Evolutionary conservation across 2,113 vertebrate species (phyloP).

Genomic region (Alouatta palliata): DNA sequence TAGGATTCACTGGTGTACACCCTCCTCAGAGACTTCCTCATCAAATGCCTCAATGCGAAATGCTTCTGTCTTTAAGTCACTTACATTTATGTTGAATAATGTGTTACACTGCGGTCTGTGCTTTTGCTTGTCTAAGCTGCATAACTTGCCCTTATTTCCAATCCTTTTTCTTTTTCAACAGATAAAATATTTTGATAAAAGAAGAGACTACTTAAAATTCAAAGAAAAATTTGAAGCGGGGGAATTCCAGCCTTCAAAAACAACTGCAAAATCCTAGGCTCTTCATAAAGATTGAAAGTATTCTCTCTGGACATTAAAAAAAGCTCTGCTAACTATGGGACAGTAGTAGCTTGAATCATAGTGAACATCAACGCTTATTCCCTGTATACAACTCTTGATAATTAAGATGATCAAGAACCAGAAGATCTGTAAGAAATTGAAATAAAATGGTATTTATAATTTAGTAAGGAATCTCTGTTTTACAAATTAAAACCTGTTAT

Average conservation of each 20-base stretch:
- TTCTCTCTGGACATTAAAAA: not conserved
- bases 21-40: not conserved
- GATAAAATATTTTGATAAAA: conserved; percentile 95
- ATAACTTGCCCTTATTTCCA: not conserved
- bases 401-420: not conserved
- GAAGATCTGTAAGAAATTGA: not conserved
- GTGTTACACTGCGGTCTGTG: not conserved
- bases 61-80: not conserved
- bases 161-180: conserved; percentile 76
- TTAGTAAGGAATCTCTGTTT: not conserved
- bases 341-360: not conserved
- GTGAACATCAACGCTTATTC: not conserved
- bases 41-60: not conserved
- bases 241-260: conserved; percentile 85
- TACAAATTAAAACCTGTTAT: conserved; percentile 13
- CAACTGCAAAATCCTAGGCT: conserved; percentile 82
- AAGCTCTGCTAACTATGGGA: not conserved
- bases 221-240: conserved; percentile 91
- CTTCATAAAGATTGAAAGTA: not conserved
- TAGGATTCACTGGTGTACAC: not conserved
- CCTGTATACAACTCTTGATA: not conserved
- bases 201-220: conserved; percentile 96
- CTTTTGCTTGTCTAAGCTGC: not conserved
- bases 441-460: conserved; percentile 31
- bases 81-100: not conserved